Conservation (phyloP, 2,888 invertebrate genomes). For the Callyntrura sp. region DNA sequence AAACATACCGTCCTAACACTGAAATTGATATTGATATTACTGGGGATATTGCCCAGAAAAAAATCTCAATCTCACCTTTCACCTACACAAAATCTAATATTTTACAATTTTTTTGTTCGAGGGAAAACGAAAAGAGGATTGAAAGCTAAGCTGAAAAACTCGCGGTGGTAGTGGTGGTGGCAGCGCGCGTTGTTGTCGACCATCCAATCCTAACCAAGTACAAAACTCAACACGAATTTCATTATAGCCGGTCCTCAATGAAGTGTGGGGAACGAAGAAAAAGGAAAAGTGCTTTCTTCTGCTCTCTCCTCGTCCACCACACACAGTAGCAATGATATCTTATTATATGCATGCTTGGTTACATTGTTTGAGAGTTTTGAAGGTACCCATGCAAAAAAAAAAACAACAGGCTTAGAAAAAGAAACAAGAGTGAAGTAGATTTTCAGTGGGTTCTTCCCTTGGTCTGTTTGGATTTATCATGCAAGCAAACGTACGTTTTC, state of each 20-base stretch:
- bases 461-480: no score
- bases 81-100: conserved; percentile 70
- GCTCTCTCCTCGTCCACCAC: no score
- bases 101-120: conserved; percentile 29
- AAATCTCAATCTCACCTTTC: conserved; percentile 75
- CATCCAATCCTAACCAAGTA: conserved; percentile 14
- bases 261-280: neutral
- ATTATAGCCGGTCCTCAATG: neutral
- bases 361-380: conserved; percentile 10
- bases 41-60: conserved; percentile 34
- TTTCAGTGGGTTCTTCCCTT: neutral
- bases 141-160: conserved; percentile 32
- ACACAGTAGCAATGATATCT: conserved; percentile 30
- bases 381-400: conserved; percentile 15
- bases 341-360: conserved; percentile 37
- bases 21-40: conserved; percentile 44
- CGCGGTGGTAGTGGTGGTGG: neutral
- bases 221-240: conserved; percentile 1
- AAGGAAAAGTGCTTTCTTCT: neutral
- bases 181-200: neutral
- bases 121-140: conserved; percentile 46
- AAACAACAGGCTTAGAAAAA: neutral
- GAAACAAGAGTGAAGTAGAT: neutral
- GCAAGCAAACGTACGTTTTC: conserved; percentile 1
- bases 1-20: neutral